A percentile compares a stretch with the other conserved stretches of the same genome.
Evolutionary conservation across 2,888 invertebrate genomes (phyloP).

Genomic region (Galeruca laticollis): DNA sequence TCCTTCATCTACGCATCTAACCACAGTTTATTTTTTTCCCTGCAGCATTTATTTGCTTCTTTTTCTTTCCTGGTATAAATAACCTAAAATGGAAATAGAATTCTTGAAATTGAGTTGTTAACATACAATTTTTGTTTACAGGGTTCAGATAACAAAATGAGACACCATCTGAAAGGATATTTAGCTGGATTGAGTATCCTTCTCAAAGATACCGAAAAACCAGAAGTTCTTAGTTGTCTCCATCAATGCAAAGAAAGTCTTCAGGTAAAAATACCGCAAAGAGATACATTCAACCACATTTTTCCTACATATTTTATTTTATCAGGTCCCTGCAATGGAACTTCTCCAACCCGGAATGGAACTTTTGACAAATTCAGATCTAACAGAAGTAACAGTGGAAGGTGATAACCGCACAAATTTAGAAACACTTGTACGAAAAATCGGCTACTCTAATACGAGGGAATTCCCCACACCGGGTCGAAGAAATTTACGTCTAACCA

Average conservation of each 20-base stretch:
- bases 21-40: too few species aligned
- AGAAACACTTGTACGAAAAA: constrained; percentile 85
- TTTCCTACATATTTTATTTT: not conserved
- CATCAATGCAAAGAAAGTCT: constrained; percentile 87
- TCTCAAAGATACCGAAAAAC: constrained; percentile 80
- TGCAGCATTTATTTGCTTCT: too few species aligned
- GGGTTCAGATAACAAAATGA: constrained; percentile 90
- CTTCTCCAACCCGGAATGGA: constrained; percentile 84
- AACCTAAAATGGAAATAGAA: too few species aligned
- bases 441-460: constrained; percentile 92
- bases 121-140: too few species aligned
- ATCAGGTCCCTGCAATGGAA: constrained; percentile 79
- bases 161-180: constrained; percentile 91
- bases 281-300: too few species aligned
- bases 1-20: too few species aligned
- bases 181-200: constrained; percentile 87
- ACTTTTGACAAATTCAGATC: constrained; percentile 78
- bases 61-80: too few species aligned
- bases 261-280: constrained; percentile 66
- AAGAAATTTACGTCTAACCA: constrained; percentile 85
- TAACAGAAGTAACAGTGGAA: constrained; percentile 91
- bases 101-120: too few species aligned
- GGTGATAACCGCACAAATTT: constrained; percentile 92
- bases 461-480: constrained; percentile 96
- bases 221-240: constrained; percentile 80